Conservation (phyloP, 1,140 invertebrate species). For the Rhysida immarginata region DNA sequence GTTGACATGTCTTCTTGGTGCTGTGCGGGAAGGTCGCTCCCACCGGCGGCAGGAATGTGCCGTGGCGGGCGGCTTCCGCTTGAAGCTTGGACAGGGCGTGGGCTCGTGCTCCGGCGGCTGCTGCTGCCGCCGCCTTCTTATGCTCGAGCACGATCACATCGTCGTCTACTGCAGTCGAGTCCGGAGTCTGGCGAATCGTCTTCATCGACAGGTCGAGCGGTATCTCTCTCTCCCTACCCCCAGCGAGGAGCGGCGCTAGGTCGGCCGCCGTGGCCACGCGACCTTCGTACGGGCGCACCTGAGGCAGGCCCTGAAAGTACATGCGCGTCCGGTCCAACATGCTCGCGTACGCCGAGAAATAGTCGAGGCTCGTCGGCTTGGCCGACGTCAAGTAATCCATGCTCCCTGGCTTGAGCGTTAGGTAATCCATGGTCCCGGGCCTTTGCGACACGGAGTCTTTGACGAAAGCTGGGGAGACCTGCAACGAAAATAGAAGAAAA, state of each 20-base stretch:
- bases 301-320: conserved; percentile 1
- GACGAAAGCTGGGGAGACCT: too few species aligned
- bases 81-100: conserved; percentile 6
- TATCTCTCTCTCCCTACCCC: conserved; percentile 13
- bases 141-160: conserved; percentile 16
- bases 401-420: neutral
- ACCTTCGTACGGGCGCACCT: neutral
- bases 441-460: too few species aligned
- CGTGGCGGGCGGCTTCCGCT: neutral
- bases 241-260: neutral
- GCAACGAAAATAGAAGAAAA: too few species aligned
- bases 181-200: conserved; percentile 19
- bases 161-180: conserved; percentile 18
- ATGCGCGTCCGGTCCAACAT: conserved; percentile 4
- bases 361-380: conserved; percentile 1
- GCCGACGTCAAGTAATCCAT: conserved; percentile 1
- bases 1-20: neutral
- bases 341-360: neutral
- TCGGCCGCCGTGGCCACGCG: neutral
- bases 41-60: neutral
- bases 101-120: conserved; percentile 7
- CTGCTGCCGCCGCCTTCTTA: conserved; percentile 9
- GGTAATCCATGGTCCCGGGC: conserved; percentile 6
- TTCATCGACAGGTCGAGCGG: conserved; percentile 21
- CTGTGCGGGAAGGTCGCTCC: neutral